Evolutionary conservation across 2,888 invertebrate genomes (phyloP), one percentile per base, ranked within the genome.

Genomic region (Lycaena phlaeas): DNA sequence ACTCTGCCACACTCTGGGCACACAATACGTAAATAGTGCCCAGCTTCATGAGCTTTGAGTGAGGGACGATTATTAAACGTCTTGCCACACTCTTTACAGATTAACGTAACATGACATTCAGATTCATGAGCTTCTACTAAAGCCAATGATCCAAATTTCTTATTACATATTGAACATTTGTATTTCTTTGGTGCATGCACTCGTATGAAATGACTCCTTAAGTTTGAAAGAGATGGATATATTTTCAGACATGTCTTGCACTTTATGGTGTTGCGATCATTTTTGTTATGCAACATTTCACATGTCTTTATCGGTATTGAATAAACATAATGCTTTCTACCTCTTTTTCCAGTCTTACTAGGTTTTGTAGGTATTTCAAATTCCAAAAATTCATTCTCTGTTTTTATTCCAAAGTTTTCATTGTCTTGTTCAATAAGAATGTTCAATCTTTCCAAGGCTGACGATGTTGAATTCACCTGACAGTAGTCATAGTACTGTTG

Each of bases 11-110:
- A 79, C 26, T 69, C 60, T 2, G 64, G 61, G 27, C 79, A 81
- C 0, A 79, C 59, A 1, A 75, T 44, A 28, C 50, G 58, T 12
- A 63, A 41, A 43, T 64, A 51, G 41, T 77, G 78, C 0, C 58
- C 52, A 5, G 59, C 48, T 56, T 75, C 69, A 50, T 79, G 79
- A 49, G 61, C 59, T 57, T 61, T 66, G 3, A 76, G 47, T 9
- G 68, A 58, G 5, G 64, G 56, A n/a, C 57, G 59, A 34, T 64
- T 72, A 17, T 57, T 54, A 30, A 68, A 78, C 7, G 54, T 57
- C 45, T 71, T 74, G 0, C 76, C 78, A 48, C 79, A 79, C 43
- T 72, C 64, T 14, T 52, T 62, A 36, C 78, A 79, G 1, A 72
- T 53, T 7, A 62, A 30, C 1, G 44, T 52, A 34, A 57, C 59